Conservation (phyloP, 2,888 invertebrate genomes). For the Torymus auratus region DNA sequence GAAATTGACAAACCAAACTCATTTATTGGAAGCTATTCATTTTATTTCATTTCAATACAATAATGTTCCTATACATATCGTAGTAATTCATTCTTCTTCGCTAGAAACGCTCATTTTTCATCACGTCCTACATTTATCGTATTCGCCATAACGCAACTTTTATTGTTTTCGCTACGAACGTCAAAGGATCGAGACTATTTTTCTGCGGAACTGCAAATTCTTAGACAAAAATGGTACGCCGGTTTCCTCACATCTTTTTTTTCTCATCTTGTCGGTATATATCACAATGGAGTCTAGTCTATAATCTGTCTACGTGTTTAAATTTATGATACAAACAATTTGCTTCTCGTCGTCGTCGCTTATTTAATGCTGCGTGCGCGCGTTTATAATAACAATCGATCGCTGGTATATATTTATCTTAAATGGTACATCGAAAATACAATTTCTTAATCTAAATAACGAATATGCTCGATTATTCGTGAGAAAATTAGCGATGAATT, state of each 20-base stretch:
- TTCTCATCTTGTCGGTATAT: constrained; percentile 8
- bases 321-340: constrained; percentile 63
- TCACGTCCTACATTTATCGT: not conserved
- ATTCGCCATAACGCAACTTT: constrained; percentile 1
- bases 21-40: constrained; percentile 10
- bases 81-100: constrained; percentile 2
- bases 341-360: constrained; percentile 58
- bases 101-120: constrained; percentile 23
- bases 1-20: not conserved
- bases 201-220: constrained; percentile 32
- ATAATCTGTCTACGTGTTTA: constrained; percentile 57
- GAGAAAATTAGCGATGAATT: not conserved
- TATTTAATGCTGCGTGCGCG: constrained; percentile 38
- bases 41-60: constrained; percentile 20
- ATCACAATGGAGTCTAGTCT: constrained; percentile 55
- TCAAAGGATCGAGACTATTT: constrained; percentile 33
- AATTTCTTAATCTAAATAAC: constrained; percentile 9
- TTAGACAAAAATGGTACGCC: constrained; percentile 38
- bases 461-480: not conserved
- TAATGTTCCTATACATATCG: not conserved
- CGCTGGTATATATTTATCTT: not conserved
- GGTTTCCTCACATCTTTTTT: constrained; percentile 15
- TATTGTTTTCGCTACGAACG: constrained; percentile 13
- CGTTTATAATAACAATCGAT: constrained; percentile 28
- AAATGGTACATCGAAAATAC: constrained; percentile 7